phyloP scores from a whole-genome alignment of 2,113 vertebrate genomes.

The Salvator merianae region DNA sequence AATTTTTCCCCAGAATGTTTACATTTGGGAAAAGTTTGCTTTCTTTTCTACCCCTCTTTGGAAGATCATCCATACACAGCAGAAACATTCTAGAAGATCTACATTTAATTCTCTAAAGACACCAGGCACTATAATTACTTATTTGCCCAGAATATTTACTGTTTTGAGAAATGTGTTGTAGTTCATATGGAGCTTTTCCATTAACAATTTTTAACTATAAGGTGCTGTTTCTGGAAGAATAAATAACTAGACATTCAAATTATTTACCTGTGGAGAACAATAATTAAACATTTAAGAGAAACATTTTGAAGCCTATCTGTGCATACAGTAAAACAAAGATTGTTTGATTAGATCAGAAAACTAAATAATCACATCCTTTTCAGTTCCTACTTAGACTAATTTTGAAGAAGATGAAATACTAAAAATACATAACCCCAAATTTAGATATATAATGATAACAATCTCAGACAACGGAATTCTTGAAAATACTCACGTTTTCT shows the following conservation, averaged over 20 bases:
- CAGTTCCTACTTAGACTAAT: no score
- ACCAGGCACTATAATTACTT: not conserved
- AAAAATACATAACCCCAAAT: no score
- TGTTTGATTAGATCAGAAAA: not conserved
- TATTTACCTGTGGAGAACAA: not conserved
- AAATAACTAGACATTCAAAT: not conserved
- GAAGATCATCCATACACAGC: not conserved
- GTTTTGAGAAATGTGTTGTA: not conserved
- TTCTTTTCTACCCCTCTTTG: not conserved
- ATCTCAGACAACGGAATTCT: not conserved
- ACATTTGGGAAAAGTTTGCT: not conserved
- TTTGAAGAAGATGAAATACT: no score
- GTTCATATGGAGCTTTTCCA: not conserved
- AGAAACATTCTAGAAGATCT: not conserved
- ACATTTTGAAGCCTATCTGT: not conserved
- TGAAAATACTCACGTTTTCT: slow-evolving; percentile 76
- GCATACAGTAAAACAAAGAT: not conserved
- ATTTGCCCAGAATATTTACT: not conserved
- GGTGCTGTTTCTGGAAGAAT: not conserved
- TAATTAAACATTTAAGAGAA: not conserved
- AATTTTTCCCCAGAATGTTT: not conserved
- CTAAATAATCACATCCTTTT: no score
- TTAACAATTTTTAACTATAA: not conserved
- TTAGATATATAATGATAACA: not conserved
- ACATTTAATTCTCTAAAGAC: not conserved